A percentile compares a stretch with the other conserved stretches of the same genome.
Evolutionary conservation across 2,113 vertebrate genomes (phyloP).

Genomic region (Danio rerio): DNA sequence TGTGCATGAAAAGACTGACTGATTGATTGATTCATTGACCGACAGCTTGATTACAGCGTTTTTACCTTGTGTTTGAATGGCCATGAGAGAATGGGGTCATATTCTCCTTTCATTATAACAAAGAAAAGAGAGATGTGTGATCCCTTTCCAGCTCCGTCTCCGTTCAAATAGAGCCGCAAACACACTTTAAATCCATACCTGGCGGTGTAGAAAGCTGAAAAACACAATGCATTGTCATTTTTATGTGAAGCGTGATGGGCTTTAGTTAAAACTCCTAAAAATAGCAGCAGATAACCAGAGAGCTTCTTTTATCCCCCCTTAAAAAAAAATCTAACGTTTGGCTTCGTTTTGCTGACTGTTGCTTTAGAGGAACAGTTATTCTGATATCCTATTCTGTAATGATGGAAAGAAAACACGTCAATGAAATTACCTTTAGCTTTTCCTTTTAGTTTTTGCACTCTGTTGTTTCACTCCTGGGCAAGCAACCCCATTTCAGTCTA

Average conservation of each 20-base stretch:
- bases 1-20: not conserved
- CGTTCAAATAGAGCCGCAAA: constrained; percentile 83
- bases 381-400: constrained; percentile 5
- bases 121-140: constrained; percentile 87
- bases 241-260: not conserved
- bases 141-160: constrained; percentile 81
- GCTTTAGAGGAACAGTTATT: constrained; percentile 14
- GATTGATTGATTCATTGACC: not conserved
- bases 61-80: constrained; percentile 87
- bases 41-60: constrained; percentile 24
- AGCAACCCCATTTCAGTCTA: constrained; percentile 7
- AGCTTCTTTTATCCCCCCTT: not conserved
- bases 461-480: not conserved
- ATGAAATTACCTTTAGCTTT: constrained; percentile 22
- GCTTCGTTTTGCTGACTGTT: not conserved
- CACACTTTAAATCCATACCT: constrained; percentile 85
- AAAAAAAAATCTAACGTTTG: not conserved
- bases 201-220: constrained; percentile 85
- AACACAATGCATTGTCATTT: constrained; percentile 11
- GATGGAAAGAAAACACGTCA: constrained; percentile 2
- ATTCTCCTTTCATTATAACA: constrained; percentile 85
- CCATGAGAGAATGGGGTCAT: constrained; percentile 83
- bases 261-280: constrained; percentile 31
- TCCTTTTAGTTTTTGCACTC: not conserved
- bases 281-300: constrained; percentile 10